Evolutionary conservation across 2,888 invertebrate species (phyloP), one percentile per base, ranked within the genome.

Genomic region (Eupeodes luniger): DNA sequence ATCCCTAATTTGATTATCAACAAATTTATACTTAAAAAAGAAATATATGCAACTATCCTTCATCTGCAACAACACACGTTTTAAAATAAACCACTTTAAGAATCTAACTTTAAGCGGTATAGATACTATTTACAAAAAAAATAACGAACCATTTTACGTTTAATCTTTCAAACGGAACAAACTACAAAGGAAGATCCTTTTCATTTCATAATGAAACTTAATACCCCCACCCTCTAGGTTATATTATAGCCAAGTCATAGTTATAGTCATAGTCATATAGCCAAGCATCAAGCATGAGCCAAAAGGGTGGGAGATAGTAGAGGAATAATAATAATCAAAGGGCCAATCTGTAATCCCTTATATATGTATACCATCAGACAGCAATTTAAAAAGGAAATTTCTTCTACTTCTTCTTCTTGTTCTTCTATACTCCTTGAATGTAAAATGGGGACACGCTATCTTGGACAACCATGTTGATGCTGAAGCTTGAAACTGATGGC

Each of bases 341-440:
- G 75, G 53, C 79, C 86, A 87, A 87, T 87, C 79, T 80, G 83
- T 83, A 80, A 76, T 80, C 57, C 44, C 76, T 72, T 76, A 59
- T 40, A 40, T 40, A 59, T 40, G 9, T 40, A 40, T 40, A 40
- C 40, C 66, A 19, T 14, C n/a, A 40, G 66, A 83, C 70, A 75
- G 79, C 59, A 72, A 83, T 75, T 80, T 75, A 78, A 69, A 69
- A 78, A 74, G 72, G 74, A 82, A 78, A 75, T 40, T 69, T 72
- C 16, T 51, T 47, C 1, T 51, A 34, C 53, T 36, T 51, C 11
- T 27, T 27, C 19, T 66, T 49, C 66, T 11, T 34, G 27, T 51
- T 51, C 47, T 49, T 9, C 7, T 10, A 27, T 62, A 12, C 11
- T 10, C 11, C 27, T 66, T 49, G 27, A 49, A 66, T 70, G 36